Evolutionary conservation across 2,113 vertebrate species (phyloP), one percentile per base, ranked within the genome.

Genomic region (Chascanopsetta lugubris): DNA sequence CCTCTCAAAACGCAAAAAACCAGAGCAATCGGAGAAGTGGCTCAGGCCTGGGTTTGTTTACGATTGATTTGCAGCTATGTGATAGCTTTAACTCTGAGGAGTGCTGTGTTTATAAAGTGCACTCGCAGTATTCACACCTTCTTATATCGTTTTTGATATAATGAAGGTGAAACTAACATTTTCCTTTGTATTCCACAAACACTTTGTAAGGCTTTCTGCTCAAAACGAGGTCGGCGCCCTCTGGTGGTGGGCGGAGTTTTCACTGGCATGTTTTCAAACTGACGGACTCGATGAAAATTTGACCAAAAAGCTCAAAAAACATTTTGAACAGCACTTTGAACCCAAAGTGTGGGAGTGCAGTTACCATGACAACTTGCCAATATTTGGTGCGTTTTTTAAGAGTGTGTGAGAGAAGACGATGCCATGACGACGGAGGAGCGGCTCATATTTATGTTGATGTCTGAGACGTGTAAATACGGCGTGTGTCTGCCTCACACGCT

Each of bases 391-490:
- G 18, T 72, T 69, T 47, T 49, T 69, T 60, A 8, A 46, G 51
- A 22, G 51, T 65, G 45, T 29, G 27, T 69, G 61, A 76, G 51
- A 47, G 74, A 61, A 73, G 49, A 61, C 22, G 26, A 65, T 67
- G 77, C 75, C 62, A 43, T 49, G 40, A 42, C 60, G 72, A 58
- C 51, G 42, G 75, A 48, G 57, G 58, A 38, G 61, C 65, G 76
- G 75, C 69, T 80, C 84, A 75, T 85, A 88, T 87, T 75, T 89
- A 85, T 89, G 87, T 92, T 82, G 78, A 59, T 77, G 75, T 88
- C 73, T 84, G 60, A 72, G n/a, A 81, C 77, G 69, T 87, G 82
- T 88, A 84, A 68, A 84, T 86, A 80, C 32, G 47, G 54, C 32
- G 71, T 85, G 79, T 84, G 75, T 90, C 82, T 69, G 36, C 13